Base-by-base conservation (phyloP, 2,888 invertebrate species). In the Incurvaria masculella region DNA sequence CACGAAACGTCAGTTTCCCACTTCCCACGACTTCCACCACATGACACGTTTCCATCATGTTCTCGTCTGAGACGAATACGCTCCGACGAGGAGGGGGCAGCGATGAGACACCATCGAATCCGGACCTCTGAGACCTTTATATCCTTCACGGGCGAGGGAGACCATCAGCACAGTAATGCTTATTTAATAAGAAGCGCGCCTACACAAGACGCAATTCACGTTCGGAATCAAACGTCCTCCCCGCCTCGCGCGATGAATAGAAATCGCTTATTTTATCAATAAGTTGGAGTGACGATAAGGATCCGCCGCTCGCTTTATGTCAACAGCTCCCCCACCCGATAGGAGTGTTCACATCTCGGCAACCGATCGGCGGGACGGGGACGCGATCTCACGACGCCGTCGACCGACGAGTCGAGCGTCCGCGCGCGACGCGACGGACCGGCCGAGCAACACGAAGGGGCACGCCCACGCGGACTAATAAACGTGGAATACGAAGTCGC, bases 231-330 rank as follows among this genome's bases (percentile, higher is more conserved):
- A 33, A 33, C 33, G 33, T 33, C 14, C 33, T 14, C 33, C 33
- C 33, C 33, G 33, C 33, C 14, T 33, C 61, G 57, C 64, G 66
- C 59, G 64, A 65, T 69, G 73, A 72, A 73, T 73, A 73, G 74
- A 72, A 73, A 74, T 73, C 69, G 64, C 61, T 63, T 59, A 61
- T 63, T 67, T 64, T 58, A 61, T 60, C 64, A 65, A 65, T 68
- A 68, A 68, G 61, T 66, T 64, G 61, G 53, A 56, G 57, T 38
- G 44, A 33, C 57, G 56, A 57, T 55, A 57, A 55, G 48, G 53
- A 57, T 49, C 49, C 51, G 40, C 27, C 26, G 44, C 33, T 33
- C 33, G 33, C 33, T 33, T 33, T 33, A 33, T 33, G 33, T 33
- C 33, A 14, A 33, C 14, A 33, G 14, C 23, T 42, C 41, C n/a